Evolutionary conservation across 2,113 vertebrate species (phyloP), one percentile per base, ranked within the genome.

Genomic region (Cololabis saira): DNA sequence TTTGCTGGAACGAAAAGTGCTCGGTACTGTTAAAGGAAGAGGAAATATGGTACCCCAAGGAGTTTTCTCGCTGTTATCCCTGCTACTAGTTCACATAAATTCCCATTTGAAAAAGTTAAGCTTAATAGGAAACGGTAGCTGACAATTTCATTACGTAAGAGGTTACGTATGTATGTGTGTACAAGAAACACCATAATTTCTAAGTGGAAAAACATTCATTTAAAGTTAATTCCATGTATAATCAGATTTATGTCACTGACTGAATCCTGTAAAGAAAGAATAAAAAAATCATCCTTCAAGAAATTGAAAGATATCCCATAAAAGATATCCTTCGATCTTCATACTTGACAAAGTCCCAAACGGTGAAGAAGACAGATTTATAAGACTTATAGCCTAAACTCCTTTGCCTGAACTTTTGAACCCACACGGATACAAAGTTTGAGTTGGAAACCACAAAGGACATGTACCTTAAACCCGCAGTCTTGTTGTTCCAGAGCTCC

Each of bases 351-450:
- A 37, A 12, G 1, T 59, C 52, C 40, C 8, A 2, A 6, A 37
- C 57, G 44, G 47, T 48, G 7, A 27, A n/a, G 47, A 12, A 18
- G 45, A 69, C 52, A 45, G 55, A 22, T 75, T 61, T 44, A 41
- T 12, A 22, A 27, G 55, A 61, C 5, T 51, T 76, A 2, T 66
- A 70, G 59, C 50, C 30, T 24, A 17, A 61, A 41, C 16, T 61
- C 14, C 47, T 40, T 21, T 41, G 30, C 12, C 58, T 85, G 75
- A 85, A 90, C 84, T 80, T 51, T 51, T 82, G 79, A 84, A 80
- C 79, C 52, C 47, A 2, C 24, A 30, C 67, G 18, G 60, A 74
- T 73, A 57, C 55, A 2, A 58, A 67, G 67, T 73, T 67, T 66
- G 61, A 48, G 43, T 33, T 50, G 41, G 51, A 87, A 61, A 56